These are phyloP conservation scores for Agrilus mali DNA, from an alignment of 2,888 invertebrate species.

Conservation along the genomic window DNA sequence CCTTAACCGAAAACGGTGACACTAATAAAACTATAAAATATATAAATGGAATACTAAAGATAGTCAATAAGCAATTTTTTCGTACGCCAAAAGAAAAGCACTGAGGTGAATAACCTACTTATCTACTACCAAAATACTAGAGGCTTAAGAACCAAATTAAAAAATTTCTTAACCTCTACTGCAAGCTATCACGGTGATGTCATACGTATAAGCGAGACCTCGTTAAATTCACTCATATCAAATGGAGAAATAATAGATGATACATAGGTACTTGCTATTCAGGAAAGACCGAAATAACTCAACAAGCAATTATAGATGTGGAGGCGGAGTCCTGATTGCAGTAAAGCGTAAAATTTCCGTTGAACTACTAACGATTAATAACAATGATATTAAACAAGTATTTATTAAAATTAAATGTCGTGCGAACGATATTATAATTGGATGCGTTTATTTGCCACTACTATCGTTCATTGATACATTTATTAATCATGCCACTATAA, in stretches of 20 bases:
- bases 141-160: not conserved
- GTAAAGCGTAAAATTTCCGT: too few species aligned
- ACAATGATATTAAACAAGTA: not conserved
- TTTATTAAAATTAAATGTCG: not conserved
- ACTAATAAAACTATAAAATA: too few species aligned
- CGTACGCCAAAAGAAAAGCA: too few species aligned
- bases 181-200: not conserved
- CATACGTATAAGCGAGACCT: not conserved
- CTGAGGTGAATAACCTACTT: too few species aligned
- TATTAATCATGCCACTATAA: not conserved
- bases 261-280: too few species aligned
- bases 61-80: too few species aligned
- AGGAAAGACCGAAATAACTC: too few species aligned
- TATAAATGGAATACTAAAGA: too few species aligned
- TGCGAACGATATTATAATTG: not conserved
- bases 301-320: not conserved
- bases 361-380: not conserved
- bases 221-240: not conserved
- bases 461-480: not conserved
- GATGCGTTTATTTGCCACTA: not conserved
- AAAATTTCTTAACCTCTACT: not conserved
- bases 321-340: not conserved
- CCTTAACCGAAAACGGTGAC: too few species aligned
- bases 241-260: not conserved
- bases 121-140: not conserved